Evolutionary conservation across 2,797 vertebrate species (phyloP).

Genomic region (Labeo calbasu): DNA sequence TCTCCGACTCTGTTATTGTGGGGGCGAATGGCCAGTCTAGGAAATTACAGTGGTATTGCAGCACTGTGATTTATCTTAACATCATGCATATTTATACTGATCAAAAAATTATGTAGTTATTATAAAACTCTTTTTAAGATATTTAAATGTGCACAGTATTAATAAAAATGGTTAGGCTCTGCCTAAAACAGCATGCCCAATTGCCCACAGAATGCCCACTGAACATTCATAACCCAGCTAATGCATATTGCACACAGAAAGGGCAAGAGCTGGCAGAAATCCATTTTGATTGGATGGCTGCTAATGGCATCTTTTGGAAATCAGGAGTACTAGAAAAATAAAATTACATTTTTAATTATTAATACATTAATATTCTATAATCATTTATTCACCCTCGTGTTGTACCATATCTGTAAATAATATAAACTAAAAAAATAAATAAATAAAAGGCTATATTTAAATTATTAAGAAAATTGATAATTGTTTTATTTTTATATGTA

Average conservation of each 20-base stretch:
- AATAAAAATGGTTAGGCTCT: neutral
- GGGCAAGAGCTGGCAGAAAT: neutral
- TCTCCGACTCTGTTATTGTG: neutral
- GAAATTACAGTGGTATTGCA: neutral
- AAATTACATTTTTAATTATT: neutral
- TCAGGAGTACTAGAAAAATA: neutral
- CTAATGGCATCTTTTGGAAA: neutral
- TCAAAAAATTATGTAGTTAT: neutral
- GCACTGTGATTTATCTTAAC: slow-evolving; percentile 14
- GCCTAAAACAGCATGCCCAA: neutral
- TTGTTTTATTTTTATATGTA: too few species aligned
- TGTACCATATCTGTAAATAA: too few species aligned
- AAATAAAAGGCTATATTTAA: too few species aligned
- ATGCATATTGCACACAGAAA: slow-evolving; percentile 1
- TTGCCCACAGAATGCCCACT: slow-evolving; percentile 2
- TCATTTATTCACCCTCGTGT: too few species aligned
- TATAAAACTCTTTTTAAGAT: neutral
- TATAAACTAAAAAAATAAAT: too few species aligned
- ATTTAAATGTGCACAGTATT: neutral
- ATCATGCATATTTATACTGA: neutral
- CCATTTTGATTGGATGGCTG: neutral
- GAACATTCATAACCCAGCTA: slow-evolving; percentile 8
- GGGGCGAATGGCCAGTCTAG: neutral
- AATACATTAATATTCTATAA: too few species aligned
- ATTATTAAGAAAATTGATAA: too few species aligned